Evolutionary conservation across 2,797 vertebrate species (phyloP).

Genomic region (Cuniculus paca): DNA sequence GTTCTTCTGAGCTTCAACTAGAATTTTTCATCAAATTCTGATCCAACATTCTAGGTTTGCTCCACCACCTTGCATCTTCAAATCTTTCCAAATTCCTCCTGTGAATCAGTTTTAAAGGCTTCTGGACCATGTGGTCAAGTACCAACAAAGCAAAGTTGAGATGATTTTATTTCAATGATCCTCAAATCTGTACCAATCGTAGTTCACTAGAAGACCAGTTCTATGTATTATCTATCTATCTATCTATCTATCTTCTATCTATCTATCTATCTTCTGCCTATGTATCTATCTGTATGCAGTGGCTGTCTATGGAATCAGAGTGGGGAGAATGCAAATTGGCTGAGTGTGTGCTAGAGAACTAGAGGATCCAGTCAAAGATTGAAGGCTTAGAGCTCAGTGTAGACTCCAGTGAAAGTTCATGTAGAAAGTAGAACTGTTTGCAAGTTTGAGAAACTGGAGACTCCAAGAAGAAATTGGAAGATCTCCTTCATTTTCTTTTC

Average conservation of each 20-base stretch:
- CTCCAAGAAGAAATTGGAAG: background rate
- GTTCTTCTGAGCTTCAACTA: background rate
- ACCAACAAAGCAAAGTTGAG: background rate
- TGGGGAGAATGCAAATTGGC: background rate
- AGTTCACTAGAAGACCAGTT: background rate
- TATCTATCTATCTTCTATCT: background rate
- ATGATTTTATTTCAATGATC: background rate
- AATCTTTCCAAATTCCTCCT: background rate
- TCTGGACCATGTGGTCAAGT: background rate
- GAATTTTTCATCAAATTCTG: background rate
- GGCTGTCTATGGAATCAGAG: background rate
- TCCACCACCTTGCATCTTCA: background rate
- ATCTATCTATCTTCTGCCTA: background rate
- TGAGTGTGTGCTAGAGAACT: too few species aligned
- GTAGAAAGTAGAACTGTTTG: background rate
- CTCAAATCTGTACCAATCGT: background rate
- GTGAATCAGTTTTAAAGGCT: background rate
- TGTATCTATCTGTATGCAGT: background rate
- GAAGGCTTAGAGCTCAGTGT: background rate
- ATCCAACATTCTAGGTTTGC: background rate
- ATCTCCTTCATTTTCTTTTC: background rate
- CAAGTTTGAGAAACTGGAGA: background rate
- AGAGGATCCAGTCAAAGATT: background rate
- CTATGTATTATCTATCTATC: background rate
- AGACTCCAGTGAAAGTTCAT: background rate